Evolutionary conservation across 2,797 vertebrate genomes (phyloP).

Genomic region (Triplophysa yarkandensis): DNA sequence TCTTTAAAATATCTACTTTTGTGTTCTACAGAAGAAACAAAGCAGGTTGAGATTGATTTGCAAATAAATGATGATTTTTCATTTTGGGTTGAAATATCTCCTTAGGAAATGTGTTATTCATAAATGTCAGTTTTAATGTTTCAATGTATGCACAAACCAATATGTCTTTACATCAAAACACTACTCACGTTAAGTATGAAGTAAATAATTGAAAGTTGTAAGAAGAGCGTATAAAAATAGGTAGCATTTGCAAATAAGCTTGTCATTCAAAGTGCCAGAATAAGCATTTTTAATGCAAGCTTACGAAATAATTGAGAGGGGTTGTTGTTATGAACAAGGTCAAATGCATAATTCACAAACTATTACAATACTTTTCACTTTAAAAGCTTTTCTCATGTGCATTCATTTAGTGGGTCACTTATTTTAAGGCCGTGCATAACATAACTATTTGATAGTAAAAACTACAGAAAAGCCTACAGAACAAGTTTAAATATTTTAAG

Average conservation of each 20-base stretch:
- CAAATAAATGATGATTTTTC: too few species aligned
- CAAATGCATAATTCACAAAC: constrained; percentile 60
- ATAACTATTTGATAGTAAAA: neutral
- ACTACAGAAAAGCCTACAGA: neutral
- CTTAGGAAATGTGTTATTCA: too few species aligned
- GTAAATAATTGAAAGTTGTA: constrained; percentile 1
- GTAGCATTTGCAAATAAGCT: constrained; percentile 54
- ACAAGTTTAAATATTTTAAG: neutral
- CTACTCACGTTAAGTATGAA: neutral
- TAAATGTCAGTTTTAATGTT: neutral
- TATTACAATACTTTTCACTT: constrained; percentile 48
- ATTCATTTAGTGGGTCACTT: neutral
- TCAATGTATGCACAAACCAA: neutral
- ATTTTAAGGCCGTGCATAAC: constrained; percentile 9
- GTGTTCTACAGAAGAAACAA: too few species aligned
- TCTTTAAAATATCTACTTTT: too few species aligned
- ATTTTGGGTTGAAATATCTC: too few species aligned
- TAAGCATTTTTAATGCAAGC: constrained; percentile 59
- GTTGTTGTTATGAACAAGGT: constrained; percentile 52
- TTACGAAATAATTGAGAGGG: constrained; percentile 61
- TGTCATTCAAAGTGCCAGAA: constrained; percentile 50
- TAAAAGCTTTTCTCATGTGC: constrained; percentile 8
- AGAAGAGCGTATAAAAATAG: constrained; percentile 53
- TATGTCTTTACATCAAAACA: neutral
- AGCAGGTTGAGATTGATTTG: too few species aligned